phyloP scores from a whole-genome alignment of 2,113 vertebrate species.

The Acanthisitta chloris region DNA sequence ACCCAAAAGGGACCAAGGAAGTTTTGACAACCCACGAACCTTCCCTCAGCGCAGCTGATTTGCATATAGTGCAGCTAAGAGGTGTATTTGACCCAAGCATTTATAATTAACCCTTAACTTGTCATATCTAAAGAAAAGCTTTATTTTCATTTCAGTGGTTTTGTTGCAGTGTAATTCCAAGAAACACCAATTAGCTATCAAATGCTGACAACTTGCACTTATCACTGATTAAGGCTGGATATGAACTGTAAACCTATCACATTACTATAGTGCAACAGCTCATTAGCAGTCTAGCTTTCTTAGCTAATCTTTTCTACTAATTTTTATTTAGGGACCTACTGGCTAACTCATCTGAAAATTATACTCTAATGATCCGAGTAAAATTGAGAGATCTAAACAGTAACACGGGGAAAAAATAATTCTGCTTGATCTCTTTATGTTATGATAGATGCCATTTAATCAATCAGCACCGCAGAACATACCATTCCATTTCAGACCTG shows the following conservation, averaged over 20 bases:
- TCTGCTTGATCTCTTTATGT: conserved; percentile 39
- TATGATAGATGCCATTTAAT: conserved; percentile 39
- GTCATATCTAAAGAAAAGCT: neutral
- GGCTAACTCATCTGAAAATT: conserved; percentile 35
- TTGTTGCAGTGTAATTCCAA: neutral
- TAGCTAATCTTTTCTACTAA: conserved; percentile 32
- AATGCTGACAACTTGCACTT: conserved; percentile 11
- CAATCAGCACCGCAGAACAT: neutral
- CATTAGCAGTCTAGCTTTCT: conserved; percentile 31
- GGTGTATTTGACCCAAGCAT: neutral
- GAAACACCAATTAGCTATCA: conserved; percentile 36
- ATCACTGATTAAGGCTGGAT: conserved; percentile 36
- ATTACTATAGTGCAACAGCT: conserved; percentile 30
- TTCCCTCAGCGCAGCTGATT: neutral
- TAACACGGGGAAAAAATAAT: neutral
- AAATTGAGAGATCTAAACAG: conserved; percentile 11
- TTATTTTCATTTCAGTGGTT: conserved; percentile 2
- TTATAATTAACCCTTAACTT: conserved; percentile 17
- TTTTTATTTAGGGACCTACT: conserved; percentile 54
- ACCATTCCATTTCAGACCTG: neutral
- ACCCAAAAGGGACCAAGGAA: neutral
- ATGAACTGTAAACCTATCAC: conserved; percentile 31
- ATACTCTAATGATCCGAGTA: neutral
- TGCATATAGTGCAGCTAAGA: neutral
- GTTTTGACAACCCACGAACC: neutral